Evolutionary conservation across 2,888 invertebrate genomes (phyloP).

Genomic region (Salpingus planirostris): DNA sequence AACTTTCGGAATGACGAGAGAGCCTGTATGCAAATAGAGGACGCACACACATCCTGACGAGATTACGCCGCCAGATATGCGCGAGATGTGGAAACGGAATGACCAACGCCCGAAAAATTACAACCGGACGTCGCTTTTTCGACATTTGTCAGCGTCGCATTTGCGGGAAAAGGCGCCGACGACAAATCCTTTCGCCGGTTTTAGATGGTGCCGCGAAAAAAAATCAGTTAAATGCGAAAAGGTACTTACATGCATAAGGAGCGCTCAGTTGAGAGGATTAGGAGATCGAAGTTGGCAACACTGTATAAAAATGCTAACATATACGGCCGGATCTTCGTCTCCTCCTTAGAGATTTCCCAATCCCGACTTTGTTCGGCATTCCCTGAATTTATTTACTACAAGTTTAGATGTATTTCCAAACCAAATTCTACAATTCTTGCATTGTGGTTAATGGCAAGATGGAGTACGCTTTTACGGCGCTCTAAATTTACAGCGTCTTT

Average conservation of each 20-base stretch:
- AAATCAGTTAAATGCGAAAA: too few relatives aligned
- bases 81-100: too few relatives aligned
- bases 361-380: constrained; percentile 8
- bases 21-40: constrained; percentile 6
- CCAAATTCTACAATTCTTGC: constrained; percentile 5
- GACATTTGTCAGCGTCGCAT: too few relatives aligned
- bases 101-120: too few relatives aligned
- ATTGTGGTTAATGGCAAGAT: constrained; percentile 2
- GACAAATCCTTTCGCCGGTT: too few relatives aligned
- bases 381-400: constrained; percentile 10
- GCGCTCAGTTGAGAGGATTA: constrained; percentile 28
- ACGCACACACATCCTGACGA: too few relatives aligned
- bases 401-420: constrained; percentile 10
- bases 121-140: too few relatives aligned
- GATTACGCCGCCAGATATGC: too few relatives aligned
- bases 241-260: too few relatives aligned
- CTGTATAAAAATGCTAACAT: constrained; percentile 23
- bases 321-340: constrained; percentile 14
- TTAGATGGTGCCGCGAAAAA: too few relatives aligned
- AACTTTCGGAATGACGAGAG: constrained; percentile 2
- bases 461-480: too few relatives aligned
- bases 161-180: too few relatives aligned
- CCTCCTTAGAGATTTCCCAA: constrained; percentile 8
- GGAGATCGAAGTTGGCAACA: constrained; percentile 22
- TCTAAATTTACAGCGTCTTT: constrained; percentile 1